Conservation (phyloP, 2,888 invertebrate species). For the Hipparchia semele region DNA sequence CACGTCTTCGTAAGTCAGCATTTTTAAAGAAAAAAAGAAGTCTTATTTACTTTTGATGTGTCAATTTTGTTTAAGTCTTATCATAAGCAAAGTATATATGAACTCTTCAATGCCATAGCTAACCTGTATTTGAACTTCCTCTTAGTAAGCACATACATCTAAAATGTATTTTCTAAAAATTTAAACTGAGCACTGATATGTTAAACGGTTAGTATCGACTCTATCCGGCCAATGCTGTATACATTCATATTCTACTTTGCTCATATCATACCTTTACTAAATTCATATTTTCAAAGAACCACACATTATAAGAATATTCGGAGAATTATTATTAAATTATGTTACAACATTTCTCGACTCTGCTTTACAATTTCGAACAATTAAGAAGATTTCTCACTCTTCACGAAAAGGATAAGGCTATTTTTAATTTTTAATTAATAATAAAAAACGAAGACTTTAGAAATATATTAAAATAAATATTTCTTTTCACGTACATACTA, state of each 20-base stretch:
- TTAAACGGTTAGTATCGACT: constrained; percentile 8
- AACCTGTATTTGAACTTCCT: constrained; percentile 2
- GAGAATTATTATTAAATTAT: neutral
- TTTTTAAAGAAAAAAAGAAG: neutral
- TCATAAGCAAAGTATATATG: constrained; percentile 13
- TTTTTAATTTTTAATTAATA: neutral
- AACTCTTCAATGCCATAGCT: neutral
- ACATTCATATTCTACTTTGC: constrained; percentile 6
- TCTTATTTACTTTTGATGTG: constrained; percentile 1
- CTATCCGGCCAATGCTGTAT: neutral
- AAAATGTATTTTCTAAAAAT: neutral
- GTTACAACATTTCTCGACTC: constrained; percentile 1
- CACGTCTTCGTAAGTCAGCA: neutral
- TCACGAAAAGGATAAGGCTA: constrained; percentile 18
- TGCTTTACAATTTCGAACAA: constrained; percentile 4
- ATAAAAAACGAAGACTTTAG: constrained; percentile 14
- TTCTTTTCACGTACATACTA: neutral
- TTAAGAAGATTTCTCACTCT: constrained; percentile 6
- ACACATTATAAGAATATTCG: neutral
- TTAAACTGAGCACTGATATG: constrained; percentile 13
- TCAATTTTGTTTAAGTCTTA: constrained; percentile 8
- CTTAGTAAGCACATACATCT: neutral
- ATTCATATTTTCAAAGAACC: neutral
- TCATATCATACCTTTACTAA: neutral
- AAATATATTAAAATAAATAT: constrained; percentile 21